phyloP scores from a whole-genome alignment of 2,888 invertebrate genomes.

The Iselma pallidipennis region DNA sequence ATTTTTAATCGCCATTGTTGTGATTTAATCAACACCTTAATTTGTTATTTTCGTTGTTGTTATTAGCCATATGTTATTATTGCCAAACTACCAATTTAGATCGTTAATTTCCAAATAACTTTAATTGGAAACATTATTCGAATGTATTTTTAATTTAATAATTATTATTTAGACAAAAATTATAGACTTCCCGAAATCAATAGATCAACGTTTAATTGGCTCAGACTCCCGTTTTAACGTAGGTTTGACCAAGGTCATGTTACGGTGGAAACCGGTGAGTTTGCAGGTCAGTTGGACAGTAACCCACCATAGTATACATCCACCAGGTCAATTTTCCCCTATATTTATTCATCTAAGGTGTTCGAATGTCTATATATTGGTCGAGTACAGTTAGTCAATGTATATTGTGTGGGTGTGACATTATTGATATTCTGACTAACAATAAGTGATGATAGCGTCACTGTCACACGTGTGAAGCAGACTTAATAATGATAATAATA shows the following conservation, averaged over 20 bases:
- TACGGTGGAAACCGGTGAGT: constrained; percentile 27
- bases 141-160: background rate
- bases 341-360: background rate
- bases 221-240: constrained; percentile 17
- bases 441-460: background rate
- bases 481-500: too few relatives aligned
- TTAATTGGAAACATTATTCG: constrained; percentile 1
- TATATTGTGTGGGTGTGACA: background rate
- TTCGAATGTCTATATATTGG: too few relatives aligned
- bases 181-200: background rate
- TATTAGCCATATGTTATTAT: background rate
- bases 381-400: background rate
- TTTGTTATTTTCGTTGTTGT: too few relatives aligned
- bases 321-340: background rate
- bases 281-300: constrained; percentile 25
- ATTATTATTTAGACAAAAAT: background rate
- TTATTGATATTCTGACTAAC: background rate
- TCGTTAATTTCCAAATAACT: background rate
- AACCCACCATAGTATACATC: constrained; percentile 2
- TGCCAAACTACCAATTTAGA: background rate
- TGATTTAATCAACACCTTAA: too few relatives aligned
- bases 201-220: background rate
- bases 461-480: background rate
- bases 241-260: constrained; percentile 19
- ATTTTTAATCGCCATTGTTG: too few relatives aligned